Evolutionary conservation across 2,113 vertebrate species (phyloP).

Genomic region (Columbina picui): DNA sequence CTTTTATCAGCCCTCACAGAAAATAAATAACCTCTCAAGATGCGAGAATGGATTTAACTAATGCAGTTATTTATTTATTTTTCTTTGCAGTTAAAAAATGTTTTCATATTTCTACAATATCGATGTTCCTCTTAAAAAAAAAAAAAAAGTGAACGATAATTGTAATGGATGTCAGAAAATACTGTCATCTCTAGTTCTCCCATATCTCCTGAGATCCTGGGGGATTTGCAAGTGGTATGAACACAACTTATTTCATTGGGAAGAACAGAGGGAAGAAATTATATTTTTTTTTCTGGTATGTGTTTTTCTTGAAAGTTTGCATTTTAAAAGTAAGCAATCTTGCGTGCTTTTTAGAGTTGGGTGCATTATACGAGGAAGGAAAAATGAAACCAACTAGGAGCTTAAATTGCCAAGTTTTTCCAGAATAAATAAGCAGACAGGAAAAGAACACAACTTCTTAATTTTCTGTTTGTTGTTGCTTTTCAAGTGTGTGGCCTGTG

Average conservation of each 20-base stretch:
- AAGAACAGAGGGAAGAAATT: neutral
- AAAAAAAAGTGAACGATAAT: constrained; percentile 57
- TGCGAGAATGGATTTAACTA: constrained; percentile 64
- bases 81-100: constrained; percentile 54
- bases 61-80: constrained; percentile 74
- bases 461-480: constrained; percentile 7
- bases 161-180: constrained; percentile 61
- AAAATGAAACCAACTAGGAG: neutral
- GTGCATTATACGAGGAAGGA: neutral
- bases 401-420: constrained; percentile 50
- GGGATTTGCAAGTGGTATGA: constrained; percentile 21
- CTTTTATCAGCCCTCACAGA: constrained; percentile 79
- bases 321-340: constrained; percentile 58
- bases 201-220: neutral
- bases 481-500: neutral
- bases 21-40: constrained; percentile 80
- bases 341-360: constrained; percentile 25
- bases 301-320: constrained; percentile 35
- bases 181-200: constrained; percentile 13
- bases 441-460: neutral
- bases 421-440: neutral
- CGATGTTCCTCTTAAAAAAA: neutral
- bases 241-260: neutral
- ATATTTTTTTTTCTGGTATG: neutral
- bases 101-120: constrained; percentile 67